Evolutionary conservation across 2,888 invertebrate species (phyloP).

Genomic region (Drosophila heteroneura): DNA sequence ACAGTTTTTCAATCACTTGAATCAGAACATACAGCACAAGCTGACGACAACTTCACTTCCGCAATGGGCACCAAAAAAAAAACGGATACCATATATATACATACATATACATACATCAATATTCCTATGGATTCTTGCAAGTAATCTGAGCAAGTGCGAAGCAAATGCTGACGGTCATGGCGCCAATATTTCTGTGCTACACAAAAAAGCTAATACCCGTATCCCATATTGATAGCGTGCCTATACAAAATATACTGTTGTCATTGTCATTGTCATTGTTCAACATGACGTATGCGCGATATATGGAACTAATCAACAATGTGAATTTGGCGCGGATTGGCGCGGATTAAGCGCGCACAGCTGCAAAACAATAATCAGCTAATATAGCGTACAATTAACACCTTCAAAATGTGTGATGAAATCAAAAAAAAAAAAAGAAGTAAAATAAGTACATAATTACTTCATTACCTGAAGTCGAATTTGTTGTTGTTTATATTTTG

Average conservation of each 20-base stretch:
- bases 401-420: conserved; percentile 54
- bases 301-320: conserved; percentile 59
- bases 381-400: conserved; percentile 57
- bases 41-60: conserved; percentile 41
- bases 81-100: not conserved
- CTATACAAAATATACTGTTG: conserved; percentile 46
- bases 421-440: not conserved
- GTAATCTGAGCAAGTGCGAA: conserved; percentile 29
- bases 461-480: conserved; percentile 17
- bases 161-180: conserved; percentile 41
- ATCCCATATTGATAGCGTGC: conserved; percentile 26
- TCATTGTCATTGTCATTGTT: conserved; percentile 63
- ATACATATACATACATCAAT: not conserved
- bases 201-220: conserved; percentile 12
- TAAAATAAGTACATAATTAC: conserved; percentile 4
- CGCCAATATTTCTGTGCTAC: conserved; percentile 25
- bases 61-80: conserved; percentile 13
- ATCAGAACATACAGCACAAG: conserved; percentile 8
- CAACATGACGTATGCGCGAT: conserved; percentile 65
- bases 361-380: conserved; percentile 40
- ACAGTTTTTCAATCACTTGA: conserved; percentile 10
- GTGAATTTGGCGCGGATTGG: conserved; percentile 43
- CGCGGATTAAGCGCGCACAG: conserved; percentile 40
- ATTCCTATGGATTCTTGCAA: conserved; percentile 25
- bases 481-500: conserved; percentile 14